Evolutionary conservation across 2,113 vertebrate genomes (phyloP).

Genomic region (Baryphthengus martii): DNA sequence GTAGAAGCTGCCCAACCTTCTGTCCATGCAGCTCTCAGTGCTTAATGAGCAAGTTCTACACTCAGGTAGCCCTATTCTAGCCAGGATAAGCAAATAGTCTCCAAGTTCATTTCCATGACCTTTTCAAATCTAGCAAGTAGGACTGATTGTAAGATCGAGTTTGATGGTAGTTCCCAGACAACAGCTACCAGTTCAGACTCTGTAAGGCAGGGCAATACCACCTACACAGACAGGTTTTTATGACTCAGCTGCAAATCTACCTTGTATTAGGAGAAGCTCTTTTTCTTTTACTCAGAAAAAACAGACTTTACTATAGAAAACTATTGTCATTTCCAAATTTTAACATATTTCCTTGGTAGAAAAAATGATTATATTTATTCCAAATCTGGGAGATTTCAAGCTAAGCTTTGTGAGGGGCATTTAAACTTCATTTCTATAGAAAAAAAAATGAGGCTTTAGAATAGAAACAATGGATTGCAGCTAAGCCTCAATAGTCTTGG

Average conservation of each 20-base stretch:
- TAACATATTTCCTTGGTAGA: background rate
- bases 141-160: background rate
- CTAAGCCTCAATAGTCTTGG: background rate
- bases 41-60: fast-evolving
- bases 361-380: background rate
- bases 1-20: background rate
- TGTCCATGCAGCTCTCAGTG: background rate
- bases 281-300: background rate
- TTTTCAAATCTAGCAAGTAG: background rate
- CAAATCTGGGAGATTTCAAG: background rate
- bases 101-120: fast-evolving
- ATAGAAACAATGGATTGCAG: background rate
- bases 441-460: background rate
- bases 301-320: background rate
- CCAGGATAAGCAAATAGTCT: background rate
- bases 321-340: background rate
- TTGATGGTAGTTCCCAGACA: background rate
- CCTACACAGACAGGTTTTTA: background rate
- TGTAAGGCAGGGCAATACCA: background rate
- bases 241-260: background rate
- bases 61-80: background rate
- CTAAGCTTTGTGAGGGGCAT: fast-evolving
- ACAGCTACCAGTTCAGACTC: background rate
- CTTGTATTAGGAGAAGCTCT: background rate
- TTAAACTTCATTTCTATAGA: background rate